A percentile compares a stretch with the other conserved stretches of the same genome.
Conservation (phyloP, 92 coral and sea anemone species). For the Paragorgia papillata region DNA sequence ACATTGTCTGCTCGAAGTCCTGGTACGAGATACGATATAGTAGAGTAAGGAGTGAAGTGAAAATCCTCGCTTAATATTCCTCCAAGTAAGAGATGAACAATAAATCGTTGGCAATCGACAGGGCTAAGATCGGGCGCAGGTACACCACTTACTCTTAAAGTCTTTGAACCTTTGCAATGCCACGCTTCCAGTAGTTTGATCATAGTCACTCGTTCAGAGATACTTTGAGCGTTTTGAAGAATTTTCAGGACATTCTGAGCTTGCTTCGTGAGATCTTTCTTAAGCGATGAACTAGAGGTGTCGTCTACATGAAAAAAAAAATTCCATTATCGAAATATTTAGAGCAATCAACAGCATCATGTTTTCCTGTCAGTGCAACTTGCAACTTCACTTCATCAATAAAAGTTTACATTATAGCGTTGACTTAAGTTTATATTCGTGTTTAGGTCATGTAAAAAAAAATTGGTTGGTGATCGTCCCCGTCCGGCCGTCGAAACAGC, state of each 20-base stretch:
- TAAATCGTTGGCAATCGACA: slow-evolving; percentile 81
- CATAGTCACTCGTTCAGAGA: slow-evolving; percentile 85
- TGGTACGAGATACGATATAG: slow-evolving; percentile 85
- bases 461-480: no score
- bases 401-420: no score
- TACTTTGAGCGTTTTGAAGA: slow-evolving; percentile 71
- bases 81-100: slow-evolving; percentile 73
- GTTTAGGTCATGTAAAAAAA: no score
- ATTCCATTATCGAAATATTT: not conserved
- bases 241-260: slow-evolving; percentile 68
- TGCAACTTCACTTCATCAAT: no score
- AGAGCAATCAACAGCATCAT: no score
- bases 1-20: slow-evolving; percentile 76
- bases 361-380: no score
- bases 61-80: slow-evolving; percentile 90
- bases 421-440: no score
- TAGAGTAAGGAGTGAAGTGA: slow-evolving; percentile 91
- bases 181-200: slow-evolving; percentile 89
- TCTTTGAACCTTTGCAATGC: slow-evolving; percentile 78
- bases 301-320: not conserved
- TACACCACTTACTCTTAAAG: slow-evolving; percentile 66
- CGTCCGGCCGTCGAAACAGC: no score
- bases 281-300: not conserved
- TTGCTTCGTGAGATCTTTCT: slow-evolving; percentile 65
- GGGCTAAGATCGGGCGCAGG: slow-evolving; percentile 69